A percentile compares a stretch with the other conserved stretches of the same genome.
Evolutionary conservation across 2,888 invertebrate species (phyloP).

Genomic region (Limnephilus lunatus): DNA sequence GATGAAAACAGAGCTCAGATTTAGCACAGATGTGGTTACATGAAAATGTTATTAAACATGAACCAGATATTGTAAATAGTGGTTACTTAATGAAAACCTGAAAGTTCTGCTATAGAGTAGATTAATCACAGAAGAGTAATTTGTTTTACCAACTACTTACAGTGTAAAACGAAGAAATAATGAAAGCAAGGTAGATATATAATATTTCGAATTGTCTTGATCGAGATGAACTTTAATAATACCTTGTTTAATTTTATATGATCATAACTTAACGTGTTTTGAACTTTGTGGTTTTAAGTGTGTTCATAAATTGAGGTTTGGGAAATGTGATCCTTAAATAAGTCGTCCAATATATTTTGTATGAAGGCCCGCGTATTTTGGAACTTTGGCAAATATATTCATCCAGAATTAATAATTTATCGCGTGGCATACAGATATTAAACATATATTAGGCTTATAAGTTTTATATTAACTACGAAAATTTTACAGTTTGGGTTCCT

Average conservation of each 20-base stretch:
- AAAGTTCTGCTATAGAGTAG: neutral
- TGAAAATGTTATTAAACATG: neutral
- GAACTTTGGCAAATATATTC: neutral
- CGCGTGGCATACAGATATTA: neutral
- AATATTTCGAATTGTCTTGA: neutral
- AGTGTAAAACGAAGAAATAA: neutral
- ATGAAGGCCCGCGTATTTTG: neutral
- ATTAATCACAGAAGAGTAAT: neutral
- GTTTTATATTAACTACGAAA: neutral
- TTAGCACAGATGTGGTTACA: neutral
- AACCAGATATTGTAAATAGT: neutral
- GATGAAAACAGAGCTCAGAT: neutral
- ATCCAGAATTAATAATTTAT: neutral
- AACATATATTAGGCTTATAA: neutral
- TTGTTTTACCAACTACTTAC: neutral
- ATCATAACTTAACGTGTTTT: neutral
- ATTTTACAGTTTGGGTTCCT: neutral
- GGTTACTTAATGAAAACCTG: neutral
- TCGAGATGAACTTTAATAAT: neutral
- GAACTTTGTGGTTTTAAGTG: neutral
- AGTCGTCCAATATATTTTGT: neutral
- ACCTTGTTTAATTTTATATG: neutral
- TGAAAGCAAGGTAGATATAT: neutral
- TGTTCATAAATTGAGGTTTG: slow-evolving; percentile 2
- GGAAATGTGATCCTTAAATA: neutral